Percentiles rank a stretch among this genome's conserved stretches.
Conservation (phyloP, 1,140 invertebrate species). For the Venturia canescens region DNA sequence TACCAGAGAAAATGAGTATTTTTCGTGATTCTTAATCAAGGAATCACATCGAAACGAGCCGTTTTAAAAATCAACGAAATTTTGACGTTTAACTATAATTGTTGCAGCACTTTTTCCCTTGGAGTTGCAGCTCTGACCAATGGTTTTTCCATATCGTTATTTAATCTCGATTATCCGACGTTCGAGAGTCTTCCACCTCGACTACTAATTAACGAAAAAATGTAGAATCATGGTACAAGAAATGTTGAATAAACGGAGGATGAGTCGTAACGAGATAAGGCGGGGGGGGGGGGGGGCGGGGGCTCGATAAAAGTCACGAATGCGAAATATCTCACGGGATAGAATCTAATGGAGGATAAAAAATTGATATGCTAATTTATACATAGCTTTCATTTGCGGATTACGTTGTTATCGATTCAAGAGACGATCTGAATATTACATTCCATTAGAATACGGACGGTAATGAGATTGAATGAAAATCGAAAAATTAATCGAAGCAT, state of each 20-base stretch:
- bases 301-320: not conserved
- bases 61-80: no score
- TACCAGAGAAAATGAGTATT: no score
- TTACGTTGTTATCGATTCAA: constrained; percentile 8
- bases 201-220: not conserved
- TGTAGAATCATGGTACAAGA: not conserved
- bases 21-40: no score
- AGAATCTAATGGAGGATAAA: not conserved
- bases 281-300: not conserved
- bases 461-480: not conserved
- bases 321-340: not conserved
- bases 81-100: no score
- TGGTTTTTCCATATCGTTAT: not conserved
- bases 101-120: no score
- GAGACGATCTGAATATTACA: not conserved
- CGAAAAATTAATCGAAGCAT: not conserved
- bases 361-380: constrained; percentile 2
- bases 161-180: constrained; percentile 1
- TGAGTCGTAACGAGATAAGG: not conserved
- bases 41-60: no score
- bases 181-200: not conserved
- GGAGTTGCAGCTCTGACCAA: no score
- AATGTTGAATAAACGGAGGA: constrained; percentile 6
- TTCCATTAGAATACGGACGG: not conserved
- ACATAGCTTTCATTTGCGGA: not conserved